A percentile compares a stretch with the other conserved stretches of the same genome.
These are phyloP conservation scores for Apodemia duryi DNA, from an alignment of 2,888 invertebrate genomes.

Conservation along the genomic window DNA sequence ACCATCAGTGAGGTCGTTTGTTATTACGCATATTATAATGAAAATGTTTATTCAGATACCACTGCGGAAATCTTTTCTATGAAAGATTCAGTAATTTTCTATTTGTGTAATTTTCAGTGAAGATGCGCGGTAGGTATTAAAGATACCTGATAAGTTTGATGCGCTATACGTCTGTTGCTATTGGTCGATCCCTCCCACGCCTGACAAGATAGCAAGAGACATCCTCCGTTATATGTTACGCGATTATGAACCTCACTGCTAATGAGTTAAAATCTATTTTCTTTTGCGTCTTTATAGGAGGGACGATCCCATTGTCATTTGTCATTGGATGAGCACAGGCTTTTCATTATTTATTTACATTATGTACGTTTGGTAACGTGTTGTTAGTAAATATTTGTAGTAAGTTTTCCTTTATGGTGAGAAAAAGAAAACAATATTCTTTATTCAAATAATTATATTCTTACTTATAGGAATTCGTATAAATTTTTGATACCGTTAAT, in stretches of 20 bases:
- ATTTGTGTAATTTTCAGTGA: not conserved
- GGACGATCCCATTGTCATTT: conserved; percentile 73
- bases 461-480: too few relatives aligned
- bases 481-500: too few relatives aligned
- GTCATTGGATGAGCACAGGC: conserved; percentile 73
- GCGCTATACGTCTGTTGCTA: conserved; percentile 55
- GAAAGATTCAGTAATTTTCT: not conserved
- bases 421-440: not conserved
- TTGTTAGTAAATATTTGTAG: conserved; percentile 5
- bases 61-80: not conserved
- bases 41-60: not conserved
- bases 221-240: conserved; percentile 52
- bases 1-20: not conserved
- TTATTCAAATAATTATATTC: not conserved
- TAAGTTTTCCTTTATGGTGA: not conserved
- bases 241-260: conserved; percentile 36
- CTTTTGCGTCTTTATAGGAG: conserved; percentile 42
- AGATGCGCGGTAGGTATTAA: conserved; percentile 64
- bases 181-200: conserved; percentile 73
- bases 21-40: not conserved
- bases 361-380: conserved; percentile 39
- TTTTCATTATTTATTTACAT: conserved; percentile 67
- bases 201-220: conserved; percentile 75
- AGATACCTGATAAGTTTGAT: conserved; percentile 68
- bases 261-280: conserved; percentile 41